These are phyloP conservation scores for Acanthosepion pharaonis DNA, from an alignment of 2,888 invertebrate species.

Conservation along the genomic window DNA sequence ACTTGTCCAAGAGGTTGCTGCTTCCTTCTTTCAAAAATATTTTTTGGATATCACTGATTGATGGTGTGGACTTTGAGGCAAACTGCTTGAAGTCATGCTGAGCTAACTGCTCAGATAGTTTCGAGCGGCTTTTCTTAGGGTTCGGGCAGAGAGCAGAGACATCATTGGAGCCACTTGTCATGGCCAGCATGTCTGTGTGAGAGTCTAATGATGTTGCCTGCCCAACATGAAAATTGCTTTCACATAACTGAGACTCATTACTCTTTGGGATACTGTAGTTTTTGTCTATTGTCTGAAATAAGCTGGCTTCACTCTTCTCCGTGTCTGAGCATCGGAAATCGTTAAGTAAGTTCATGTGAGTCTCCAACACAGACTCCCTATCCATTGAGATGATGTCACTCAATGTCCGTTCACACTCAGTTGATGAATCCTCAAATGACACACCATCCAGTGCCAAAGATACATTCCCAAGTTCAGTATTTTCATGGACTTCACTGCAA, in stretches of 20 bases:
- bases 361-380: constrained; percentile 39
- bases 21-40: constrained; percentile 63
- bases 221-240: constrained; percentile 59
- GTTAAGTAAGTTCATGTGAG: constrained; percentile 24
- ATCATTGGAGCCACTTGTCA: constrained; percentile 16
- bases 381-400: constrained; percentile 49
- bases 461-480: constrained; percentile 59
- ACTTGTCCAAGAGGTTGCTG: constrained; percentile 70
- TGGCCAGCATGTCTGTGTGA: not conserved
- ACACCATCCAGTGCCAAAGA: constrained; percentile 58
- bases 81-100: constrained; percentile 40
- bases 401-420: constrained; percentile 57
- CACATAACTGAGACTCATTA: constrained; percentile 57
- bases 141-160: constrained; percentile 36
- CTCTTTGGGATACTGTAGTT: constrained; percentile 59
- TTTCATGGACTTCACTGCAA: constrained; percentile 82
- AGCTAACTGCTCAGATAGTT: constrained; percentile 54
- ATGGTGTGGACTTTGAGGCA: constrained; percentile 41
- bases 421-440: constrained; percentile 57
- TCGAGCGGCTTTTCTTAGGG: constrained; percentile 51
- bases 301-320: constrained; percentile 39
- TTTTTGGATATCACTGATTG: constrained; percentile 55
- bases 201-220: not conserved
- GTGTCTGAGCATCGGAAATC: constrained; percentile 47
- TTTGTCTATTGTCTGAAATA: constrained; percentile 37